Evolutionary conservation across 2,888 invertebrate species (phyloP), one percentile per base, ranked within the genome.

Genomic region (Microdon myrmicae): DNA sequence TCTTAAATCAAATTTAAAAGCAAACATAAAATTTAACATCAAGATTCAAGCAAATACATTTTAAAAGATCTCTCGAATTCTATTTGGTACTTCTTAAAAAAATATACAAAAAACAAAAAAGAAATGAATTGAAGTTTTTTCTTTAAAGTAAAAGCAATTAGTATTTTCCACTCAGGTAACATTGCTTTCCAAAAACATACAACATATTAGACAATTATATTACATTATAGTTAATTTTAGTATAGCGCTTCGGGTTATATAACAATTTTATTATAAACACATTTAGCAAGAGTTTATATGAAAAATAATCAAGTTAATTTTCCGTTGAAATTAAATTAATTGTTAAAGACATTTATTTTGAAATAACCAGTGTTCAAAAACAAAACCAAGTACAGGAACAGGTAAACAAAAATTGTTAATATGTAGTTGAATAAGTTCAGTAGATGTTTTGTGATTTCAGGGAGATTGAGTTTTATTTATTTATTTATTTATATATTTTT

Each of bases 161-260:
- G 56, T 16, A 23, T 44, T 56, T 56, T 51, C 51, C 58, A 64
- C 64, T 64, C 64, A 64, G 64, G 64, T 64, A 64, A 58, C 31
- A 56, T 64, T 56, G 58, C 64, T 64, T 64, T 64, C 41, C 47
- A 26, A 17, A 47, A 16, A 41, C 28, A 17, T 23, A 25, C 37
- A 49, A n/a, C n/a, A n/a, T n/a, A n/a, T n/a, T n/a, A n/a, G n/a
- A n/a, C n/a, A n/a, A n/a, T n/a, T n/a, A n/a, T n/a, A n/a, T n/a
- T n/a, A n/a, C n/a, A n/a, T n/a, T n/a, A n/a, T n/a, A n/a, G n/a
- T n/a, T n/a, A n/a, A n/a, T n/a, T n/a, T n/a, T n/a, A n/a, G n/a
- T n/a, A 34, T 32, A 38, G 23, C 28, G 44, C 61, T 61, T 61
- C 49, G 32, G 23, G 45, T 39, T 61, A 28, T 34, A n/a, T 55